Evolutionary conservation across 2,888 invertebrate genomes (phyloP), one percentile per base, ranked within the genome.

Genomic region (Macaria liturata): DNA sequence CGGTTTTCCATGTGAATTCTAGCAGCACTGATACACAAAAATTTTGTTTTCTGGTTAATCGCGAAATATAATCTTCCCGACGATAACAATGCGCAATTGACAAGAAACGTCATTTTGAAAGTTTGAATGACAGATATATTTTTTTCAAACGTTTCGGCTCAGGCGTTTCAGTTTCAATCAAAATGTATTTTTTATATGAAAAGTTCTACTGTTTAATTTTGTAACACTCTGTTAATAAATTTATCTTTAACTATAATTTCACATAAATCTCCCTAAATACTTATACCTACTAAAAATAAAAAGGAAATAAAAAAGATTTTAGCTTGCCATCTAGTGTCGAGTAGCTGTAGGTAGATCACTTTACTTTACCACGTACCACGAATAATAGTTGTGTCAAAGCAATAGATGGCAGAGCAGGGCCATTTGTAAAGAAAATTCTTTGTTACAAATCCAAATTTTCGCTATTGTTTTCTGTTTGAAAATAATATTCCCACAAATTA

Each of bases 21-120:
- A 69, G 76, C 72, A 71, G 76, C 71, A 81, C 76, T 78, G 57
- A 76, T 79, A 83, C 83, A 84, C 84, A 75, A 79, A 66, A 86
- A 80, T 84, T 88, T 88, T 67, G 74, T 80, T 75, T 75, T 85
- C 62, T 61, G 72, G 70, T 80, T 75, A 77, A 83, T 79, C 74
- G 69, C 76, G 67, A 75, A 81, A 88, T 90, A 80, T 85, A 89
- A 77, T 86, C 84, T 82, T 70, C 82, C 79, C 71, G 78, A 84
- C 76, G 91, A 86, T 88, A 90, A 81, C 88, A 89, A 88, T 81
- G 84, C 79, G 66, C 79, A 83, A 84, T 83, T 91, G 89, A 85
- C 89, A 84, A 75, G 74, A 78, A 86, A 87, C 83, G 89, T 89
- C 91, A 91, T 91, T 86, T 87, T 88, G 72, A 50, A 65, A 68